Percentiles rank a stretch among this genome's conserved stretches.
These are phyloP conservation scores for Catagonus wagneri DNA, from an alignment of 2,113 vertebrate genomes.

Conservation along the genomic window DNA sequence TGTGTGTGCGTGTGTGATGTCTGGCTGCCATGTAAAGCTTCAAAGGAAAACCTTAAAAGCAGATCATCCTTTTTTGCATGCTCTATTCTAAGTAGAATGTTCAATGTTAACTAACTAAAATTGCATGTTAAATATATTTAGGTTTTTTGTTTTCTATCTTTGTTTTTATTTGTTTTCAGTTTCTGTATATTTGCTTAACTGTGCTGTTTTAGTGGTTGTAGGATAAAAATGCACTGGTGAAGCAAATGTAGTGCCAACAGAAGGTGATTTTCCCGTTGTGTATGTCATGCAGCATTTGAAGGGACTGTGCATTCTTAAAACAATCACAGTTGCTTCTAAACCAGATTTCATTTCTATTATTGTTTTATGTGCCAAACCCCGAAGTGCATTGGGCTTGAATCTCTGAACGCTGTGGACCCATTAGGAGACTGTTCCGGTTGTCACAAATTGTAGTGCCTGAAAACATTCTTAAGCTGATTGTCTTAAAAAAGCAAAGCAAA, in stretches of 20 bases:
- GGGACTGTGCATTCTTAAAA: slow-evolving; percentile 89
- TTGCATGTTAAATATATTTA: slow-evolving; percentile 92
- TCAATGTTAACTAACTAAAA: slow-evolving; percentile 92
- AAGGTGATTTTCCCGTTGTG: slow-evolving; percentile 89
- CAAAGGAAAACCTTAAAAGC: slow-evolving; percentile 87
- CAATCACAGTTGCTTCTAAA: slow-evolving; percentile 78
- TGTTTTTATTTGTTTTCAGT: slow-evolving; percentile 87
- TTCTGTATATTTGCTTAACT: slow-evolving; percentile 91
- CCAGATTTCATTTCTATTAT: slow-evolving; percentile 84
- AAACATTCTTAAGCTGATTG: slow-evolving; percentile 74
- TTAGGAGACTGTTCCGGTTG: slow-evolving; percentile 78
- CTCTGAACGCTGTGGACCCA: slow-evolving; percentile 73
- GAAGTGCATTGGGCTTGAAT: slow-evolving; percentile 80
- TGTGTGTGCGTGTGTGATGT: slow-evolving; percentile 88
- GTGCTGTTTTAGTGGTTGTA: slow-evolving; percentile 90
- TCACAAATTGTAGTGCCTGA: slow-evolving; percentile 77
- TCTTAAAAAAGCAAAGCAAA: slow-evolving; percentile 46
- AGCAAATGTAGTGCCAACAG: slow-evolving; percentile 90
- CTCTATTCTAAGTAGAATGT: slow-evolving; percentile 90
- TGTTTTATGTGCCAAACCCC: slow-evolving; percentile 88
- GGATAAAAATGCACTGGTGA: slow-evolving; percentile 89
- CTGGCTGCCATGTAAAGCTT: slow-evolving; percentile 91
- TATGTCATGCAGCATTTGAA: slow-evolving; percentile 93
- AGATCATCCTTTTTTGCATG: slow-evolving; percentile 95
- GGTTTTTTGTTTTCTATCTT: slow-evolving; percentile 88